Percentiles rank a stretch among this genome's conserved stretches.
Conservation (phyloP, 2,888 invertebrate genomes). For the Melinaea menophilus region DNA sequence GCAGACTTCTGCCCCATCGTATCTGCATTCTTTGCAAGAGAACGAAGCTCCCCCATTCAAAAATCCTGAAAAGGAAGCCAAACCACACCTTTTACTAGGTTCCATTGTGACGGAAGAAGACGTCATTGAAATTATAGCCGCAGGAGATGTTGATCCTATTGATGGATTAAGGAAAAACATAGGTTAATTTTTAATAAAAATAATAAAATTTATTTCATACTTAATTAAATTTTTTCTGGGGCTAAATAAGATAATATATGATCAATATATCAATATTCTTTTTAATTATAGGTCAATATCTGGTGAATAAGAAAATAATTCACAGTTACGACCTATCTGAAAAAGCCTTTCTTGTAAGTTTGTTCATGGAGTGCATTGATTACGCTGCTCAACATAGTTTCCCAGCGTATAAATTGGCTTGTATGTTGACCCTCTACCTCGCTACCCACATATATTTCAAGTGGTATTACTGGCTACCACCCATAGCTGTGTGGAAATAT, state of each 20-base stretch:
- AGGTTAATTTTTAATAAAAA: slow-evolving; percentile 35
- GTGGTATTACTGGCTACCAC: slow-evolving; percentile 61
- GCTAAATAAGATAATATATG: too few relatives aligned
- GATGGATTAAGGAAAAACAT: slow-evolving; percentile 46
- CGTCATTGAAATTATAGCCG: slow-evolving; percentile 53
- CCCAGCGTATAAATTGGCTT: slow-evolving; percentile 49
- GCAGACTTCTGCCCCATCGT: slow-evolving; percentile 64
- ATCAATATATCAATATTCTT: too few relatives aligned
- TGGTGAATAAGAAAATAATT: slow-evolving; percentile 55
- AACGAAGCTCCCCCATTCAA: slow-evolving; percentile 59
- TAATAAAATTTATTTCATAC: not conserved
- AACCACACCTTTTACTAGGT: slow-evolving; percentile 48
- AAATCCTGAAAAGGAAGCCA: slow-evolving; percentile 41
- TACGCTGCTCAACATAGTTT: slow-evolving; percentile 62
- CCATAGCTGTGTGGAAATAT: slow-evolving; percentile 54
- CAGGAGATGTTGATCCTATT: slow-evolving; percentile 39
- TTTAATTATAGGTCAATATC: slow-evolving; percentile 42
- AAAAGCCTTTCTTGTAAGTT: slow-evolving; percentile 48
- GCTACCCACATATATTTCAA: slow-evolving; percentile 58
- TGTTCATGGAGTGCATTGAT: slow-evolving; percentile 51
- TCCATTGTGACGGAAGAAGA: slow-evolving; percentile 52
- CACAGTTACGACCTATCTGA: slow-evolving; percentile 52
- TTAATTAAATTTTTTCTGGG: too few relatives aligned
- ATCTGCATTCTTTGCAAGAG: slow-evolving; percentile 56
- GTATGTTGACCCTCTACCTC: slow-evolving; percentile 57